Evolutionary conservation across 2,888 invertebrate species (phyloP).

Genomic region (Eretmocerus hayati): DNA sequence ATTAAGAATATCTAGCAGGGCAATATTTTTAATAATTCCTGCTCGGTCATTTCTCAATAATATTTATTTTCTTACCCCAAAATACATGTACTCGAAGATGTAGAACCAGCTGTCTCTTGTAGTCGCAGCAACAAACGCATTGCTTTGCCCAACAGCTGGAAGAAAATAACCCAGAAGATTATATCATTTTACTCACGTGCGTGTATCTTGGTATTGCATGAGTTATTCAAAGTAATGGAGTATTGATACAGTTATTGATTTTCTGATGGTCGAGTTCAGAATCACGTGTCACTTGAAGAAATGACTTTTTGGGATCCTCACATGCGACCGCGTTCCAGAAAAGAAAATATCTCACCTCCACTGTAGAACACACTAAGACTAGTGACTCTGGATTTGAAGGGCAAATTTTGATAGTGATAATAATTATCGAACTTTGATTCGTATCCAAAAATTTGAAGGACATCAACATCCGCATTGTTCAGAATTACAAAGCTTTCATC

Average conservation of each 20-base stretch:
- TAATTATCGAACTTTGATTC: constrained; percentile 28
- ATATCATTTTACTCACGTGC: background rate
- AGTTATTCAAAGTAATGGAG: no score
- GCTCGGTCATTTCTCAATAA: no score
- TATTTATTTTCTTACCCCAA: constrained; percentile 31
- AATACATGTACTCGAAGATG: constrained; percentile 34
- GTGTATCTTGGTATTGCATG: no score
- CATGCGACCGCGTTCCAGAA: no score
- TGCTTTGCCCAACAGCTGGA: constrained; percentile 27
- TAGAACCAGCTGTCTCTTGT: constrained; percentile 32
- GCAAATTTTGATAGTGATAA: constrained; percentile 34
- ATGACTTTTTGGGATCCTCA: no score
- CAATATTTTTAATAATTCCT: no score
- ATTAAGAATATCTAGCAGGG: no score
- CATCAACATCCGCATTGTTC: constrained; percentile 31
- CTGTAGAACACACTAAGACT: constrained; percentile 32
- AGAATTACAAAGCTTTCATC: constrained; percentile 31
- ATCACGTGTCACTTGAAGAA: no score
- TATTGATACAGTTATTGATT: no score
- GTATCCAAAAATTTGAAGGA: constrained; percentile 33
- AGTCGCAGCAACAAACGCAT: constrained; percentile 29
- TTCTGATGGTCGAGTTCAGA: no score
- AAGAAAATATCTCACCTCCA: constrained; percentile 30
- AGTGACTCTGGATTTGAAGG: constrained; percentile 26
- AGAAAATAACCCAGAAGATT: background rate